phyloP scores from a whole-genome alignment of 2,888 invertebrate species.

The Melanotus villosus region DNA sequence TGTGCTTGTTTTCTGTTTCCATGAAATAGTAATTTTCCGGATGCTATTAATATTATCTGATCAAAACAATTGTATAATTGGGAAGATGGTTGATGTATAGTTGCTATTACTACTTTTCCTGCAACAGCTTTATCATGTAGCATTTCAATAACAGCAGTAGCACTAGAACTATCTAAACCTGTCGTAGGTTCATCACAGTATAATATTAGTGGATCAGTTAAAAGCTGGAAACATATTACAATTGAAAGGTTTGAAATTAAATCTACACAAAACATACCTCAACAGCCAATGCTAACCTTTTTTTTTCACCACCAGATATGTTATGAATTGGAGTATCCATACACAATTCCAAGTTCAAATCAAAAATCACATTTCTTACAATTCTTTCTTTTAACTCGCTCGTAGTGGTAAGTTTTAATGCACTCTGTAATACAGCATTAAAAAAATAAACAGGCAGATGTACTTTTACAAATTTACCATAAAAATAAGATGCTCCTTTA shows the following conservation, averaged over 20 bases:
- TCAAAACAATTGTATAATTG: constrained; percentile 89
- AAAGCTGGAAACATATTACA: constrained; percentile 71
- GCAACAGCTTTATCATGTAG: constrained; percentile 75
- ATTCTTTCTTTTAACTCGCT: constrained; percentile 62
- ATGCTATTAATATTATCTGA: constrained; percentile 82
- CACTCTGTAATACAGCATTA: constrained; percentile 65
- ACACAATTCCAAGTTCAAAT: constrained; percentile 82
- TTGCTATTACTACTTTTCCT: constrained; percentile 87
- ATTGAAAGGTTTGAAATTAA: background rate
- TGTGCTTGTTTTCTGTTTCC: constrained; percentile 67
- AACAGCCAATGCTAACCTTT: constrained; percentile 88
- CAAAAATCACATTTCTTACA: constrained; percentile 71
- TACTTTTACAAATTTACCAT: constrained; percentile 79
- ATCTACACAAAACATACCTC: constrained; percentile 50
- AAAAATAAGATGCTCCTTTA: constrained; percentile 87
- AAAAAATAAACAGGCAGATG: background rate
- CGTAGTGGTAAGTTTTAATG: constrained; percentile 59
- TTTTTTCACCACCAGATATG: constrained; percentile 92
- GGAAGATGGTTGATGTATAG: constrained; percentile 93
- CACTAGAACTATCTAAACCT: constrained; percentile 91
- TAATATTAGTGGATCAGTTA: constrained; percentile 89
- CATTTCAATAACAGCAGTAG: constrained; percentile 83
- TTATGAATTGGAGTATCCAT: constrained; percentile 80
- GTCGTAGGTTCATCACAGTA: constrained; percentile 97
- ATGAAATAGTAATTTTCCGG: constrained; percentile 84